A percentile compares a stretch with the other conserved stretches of the same genome.
Conservation (phyloP, 64 coral and sea anemone species). For the Montipora sp. region DNA sequence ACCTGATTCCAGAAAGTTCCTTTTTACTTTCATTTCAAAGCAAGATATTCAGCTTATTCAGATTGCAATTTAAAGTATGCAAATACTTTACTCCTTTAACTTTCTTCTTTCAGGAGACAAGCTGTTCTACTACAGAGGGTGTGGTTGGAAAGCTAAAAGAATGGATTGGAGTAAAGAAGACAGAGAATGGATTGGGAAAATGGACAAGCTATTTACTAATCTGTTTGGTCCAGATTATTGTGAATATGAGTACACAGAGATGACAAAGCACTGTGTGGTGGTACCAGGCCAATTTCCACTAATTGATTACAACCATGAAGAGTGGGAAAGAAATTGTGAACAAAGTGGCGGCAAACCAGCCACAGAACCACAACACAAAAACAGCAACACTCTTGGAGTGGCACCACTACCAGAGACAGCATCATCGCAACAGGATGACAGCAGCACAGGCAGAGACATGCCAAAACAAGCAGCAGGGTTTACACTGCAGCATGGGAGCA, state of each 20-base stretch:
- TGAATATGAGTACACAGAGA: constrained; percentile 55
- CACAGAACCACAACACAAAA: no score
- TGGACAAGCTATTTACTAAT: constrained; percentile 30
- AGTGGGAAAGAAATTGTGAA: constrained; percentile 15
- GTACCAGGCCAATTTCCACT: constrained; percentile 13
- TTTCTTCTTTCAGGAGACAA: neutral
- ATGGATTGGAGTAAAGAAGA: constrained; percentile 31
- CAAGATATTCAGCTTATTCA: no score
- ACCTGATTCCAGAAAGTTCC: no score
- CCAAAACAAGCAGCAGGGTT: no score
- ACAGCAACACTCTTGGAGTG: no score
- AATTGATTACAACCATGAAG: neutral
- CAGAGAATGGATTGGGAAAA: constrained; percentile 12
- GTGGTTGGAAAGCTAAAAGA: constrained; percentile 53
- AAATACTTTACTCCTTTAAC: no score
- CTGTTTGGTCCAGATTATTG: constrained; percentile 60
- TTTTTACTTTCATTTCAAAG: neutral
- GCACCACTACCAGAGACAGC: no score
- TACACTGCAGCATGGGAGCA: neutral
- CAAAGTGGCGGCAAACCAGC: no score
- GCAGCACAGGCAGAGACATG: no score
- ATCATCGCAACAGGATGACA: no score
- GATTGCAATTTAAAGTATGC: no score
- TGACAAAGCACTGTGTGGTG: constrained; percentile 6
- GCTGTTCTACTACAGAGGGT: constrained; percentile 37